These are phyloP conservation scores for Alectoris magna DNA, from an alignment of 2,797 vertebrate species.

Conservation along the genomic window DNA sequence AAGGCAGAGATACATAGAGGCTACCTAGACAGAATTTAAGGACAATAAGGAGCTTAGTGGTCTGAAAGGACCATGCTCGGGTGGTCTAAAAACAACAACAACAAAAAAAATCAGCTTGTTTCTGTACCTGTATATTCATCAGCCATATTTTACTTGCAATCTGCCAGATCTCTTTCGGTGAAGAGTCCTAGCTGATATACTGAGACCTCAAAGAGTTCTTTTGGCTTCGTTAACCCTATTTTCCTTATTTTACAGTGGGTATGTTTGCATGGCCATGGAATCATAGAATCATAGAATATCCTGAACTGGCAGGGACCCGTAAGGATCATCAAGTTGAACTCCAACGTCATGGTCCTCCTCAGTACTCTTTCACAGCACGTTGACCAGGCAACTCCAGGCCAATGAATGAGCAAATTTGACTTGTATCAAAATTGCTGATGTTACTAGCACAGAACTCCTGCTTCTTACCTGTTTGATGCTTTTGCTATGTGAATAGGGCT, in stretches of 20 bases:
- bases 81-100: not conserved
- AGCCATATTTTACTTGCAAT: not conserved
- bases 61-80: not conserved
- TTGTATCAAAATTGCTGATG: not conserved
- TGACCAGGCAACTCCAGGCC: not conserved
- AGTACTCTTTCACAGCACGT: not conserved
- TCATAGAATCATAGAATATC: no score
- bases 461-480: not conserved
- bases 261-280: not conserved
- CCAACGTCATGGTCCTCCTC: not conserved
- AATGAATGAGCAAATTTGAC: not conserved
- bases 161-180: not conserved
- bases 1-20: not conserved
- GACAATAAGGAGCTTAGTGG: not conserved
- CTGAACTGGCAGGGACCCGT: no score
- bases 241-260: not conserved
- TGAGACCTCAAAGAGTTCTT: not conserved
- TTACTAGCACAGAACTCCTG: not conserved
- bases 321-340: no score
- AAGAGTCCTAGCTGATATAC: not conserved
- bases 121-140: not conserved
- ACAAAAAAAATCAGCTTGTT: not conserved
- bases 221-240: not conserved
- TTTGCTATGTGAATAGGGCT: no score
- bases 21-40: not conserved